A percentile compares a stretch with the other conserved stretches of the same genome.
Evolutionary conservation across 2,888 invertebrate species (phyloP).

Genomic region (Polyploca ridens): DNA sequence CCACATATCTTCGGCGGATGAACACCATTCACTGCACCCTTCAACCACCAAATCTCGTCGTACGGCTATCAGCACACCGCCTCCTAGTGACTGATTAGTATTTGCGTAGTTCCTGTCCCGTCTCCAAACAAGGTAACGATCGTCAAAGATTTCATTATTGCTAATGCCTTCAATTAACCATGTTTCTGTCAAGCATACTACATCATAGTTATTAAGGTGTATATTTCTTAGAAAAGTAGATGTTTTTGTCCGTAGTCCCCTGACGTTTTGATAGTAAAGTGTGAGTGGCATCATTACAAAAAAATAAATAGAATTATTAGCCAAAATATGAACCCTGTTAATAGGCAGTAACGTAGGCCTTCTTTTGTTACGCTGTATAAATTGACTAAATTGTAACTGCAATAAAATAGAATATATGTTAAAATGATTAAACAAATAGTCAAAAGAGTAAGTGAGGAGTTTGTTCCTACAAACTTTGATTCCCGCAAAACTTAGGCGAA

Average conservation of each 20-base stretch:
- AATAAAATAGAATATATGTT: too few species aligned
- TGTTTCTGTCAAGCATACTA: constrained; percentile 10
- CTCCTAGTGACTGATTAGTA: constrained; percentile 16
- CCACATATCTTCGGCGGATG: too few species aligned
- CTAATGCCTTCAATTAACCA: constrained; percentile 9
- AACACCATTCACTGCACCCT: too few species aligned
- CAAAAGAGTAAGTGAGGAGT: too few species aligned
- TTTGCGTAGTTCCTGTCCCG: constrained; percentile 11
- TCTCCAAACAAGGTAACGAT: constrained; percentile 13
- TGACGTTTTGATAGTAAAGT: constrained; percentile 14
- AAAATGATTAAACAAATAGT: too few species aligned
- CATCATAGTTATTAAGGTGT: constrained; percentile 6
- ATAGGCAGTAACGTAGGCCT: too few species aligned
- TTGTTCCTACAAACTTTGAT: too few species aligned
- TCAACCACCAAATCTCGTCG: constrained; percentile 16
- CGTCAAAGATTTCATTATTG: constrained; percentile 11
- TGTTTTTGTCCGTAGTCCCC: constrained; percentile 14
- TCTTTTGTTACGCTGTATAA: too few species aligned
- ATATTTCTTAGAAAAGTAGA: constrained; percentile 1
- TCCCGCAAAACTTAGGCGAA: too few species aligned
- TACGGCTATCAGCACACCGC: constrained; percentile 15
- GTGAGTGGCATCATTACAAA: not conserved
- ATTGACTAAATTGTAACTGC: too few species aligned
- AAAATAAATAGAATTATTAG: not conserved
- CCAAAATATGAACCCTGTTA: too few species aligned